Percentiles rank a stretch among this genome's conserved stretches.
These are phyloP conservation scores for Brachionus angularis DNA, from an alignment of 1,140 invertebrate species.

Conservation along the genomic window DNA sequence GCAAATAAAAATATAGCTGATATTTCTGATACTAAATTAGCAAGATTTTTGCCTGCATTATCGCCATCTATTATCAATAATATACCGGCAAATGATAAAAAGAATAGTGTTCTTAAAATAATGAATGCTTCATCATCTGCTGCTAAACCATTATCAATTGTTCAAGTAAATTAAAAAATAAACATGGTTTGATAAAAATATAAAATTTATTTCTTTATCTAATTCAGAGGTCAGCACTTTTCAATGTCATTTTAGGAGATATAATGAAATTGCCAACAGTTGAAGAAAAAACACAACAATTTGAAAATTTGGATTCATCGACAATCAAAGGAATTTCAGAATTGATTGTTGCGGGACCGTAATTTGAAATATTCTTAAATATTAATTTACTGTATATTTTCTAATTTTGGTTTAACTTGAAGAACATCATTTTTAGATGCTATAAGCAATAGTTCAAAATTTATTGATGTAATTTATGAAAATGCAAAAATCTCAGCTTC, in stretches of 20 bases:
- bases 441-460: background rate
- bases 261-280: too few relatives aligned
- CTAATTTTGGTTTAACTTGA: background rate
- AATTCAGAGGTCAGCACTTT: slow-evolving; percentile 6
- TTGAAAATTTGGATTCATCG: too few relatives aligned
- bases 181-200: too few relatives aligned
- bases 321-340: slow-evolving; percentile 5
- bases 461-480: background rate
- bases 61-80: background rate
- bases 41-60: background rate
- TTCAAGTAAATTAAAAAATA: background rate
- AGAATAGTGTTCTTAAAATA: background rate
- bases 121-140: background rate
- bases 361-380: background rate
- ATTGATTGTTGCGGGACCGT: background rate
- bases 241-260: too few relatives aligned
- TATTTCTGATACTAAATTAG: background rate
- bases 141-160: background rate
- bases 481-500: slow-evolving; percentile 5
- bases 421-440: too few relatives aligned
- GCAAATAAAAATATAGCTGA: background rate
- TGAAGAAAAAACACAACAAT: too few relatives aligned
- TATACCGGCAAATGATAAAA: background rate
- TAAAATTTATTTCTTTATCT: background rate
- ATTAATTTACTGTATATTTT: background rate